phyloP scores from a whole-genome alignment of 1,140 invertebrate genomes.

The Metaphire vulgaris region DNA sequence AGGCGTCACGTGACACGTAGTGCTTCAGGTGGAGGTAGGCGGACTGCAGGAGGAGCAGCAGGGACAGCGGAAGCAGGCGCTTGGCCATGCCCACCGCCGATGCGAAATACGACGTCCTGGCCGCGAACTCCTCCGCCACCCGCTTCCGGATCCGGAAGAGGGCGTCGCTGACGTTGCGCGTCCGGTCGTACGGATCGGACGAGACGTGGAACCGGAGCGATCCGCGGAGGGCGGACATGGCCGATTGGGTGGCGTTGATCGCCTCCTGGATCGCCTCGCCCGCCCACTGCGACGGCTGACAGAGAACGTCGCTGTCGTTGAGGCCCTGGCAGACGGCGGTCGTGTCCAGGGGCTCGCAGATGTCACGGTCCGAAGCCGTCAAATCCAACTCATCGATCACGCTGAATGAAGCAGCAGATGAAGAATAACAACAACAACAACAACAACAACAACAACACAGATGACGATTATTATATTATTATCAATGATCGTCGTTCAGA shows the following conservation, averaged over 20 bases:
- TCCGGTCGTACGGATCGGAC: slow-evolving; percentile 19
- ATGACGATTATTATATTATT: too few relatives aligned
- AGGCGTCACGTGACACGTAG: slow-evolving; percentile 12
- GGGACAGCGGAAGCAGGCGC: slow-evolving; percentile 12
- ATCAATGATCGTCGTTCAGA: too few relatives aligned
- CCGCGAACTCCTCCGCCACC: neutral
- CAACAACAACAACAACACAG: too few relatives aligned
- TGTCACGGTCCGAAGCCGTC: slow-evolving; percentile 23
- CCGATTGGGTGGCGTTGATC: slow-evolving; percentile 28
- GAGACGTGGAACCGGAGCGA: slow-evolving; percentile 21
- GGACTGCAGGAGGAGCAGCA: slow-evolving; percentile 26
- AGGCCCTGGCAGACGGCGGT: slow-evolving; percentile 21
- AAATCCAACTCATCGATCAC: slow-evolving; percentile 18
- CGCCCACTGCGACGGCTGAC: slow-evolving; percentile 27
- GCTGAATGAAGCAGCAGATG: too few relatives aligned
- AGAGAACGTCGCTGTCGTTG: slow-evolving; percentile 25
- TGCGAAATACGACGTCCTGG: neutral
- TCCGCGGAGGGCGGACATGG: slow-evolving; percentile 17
- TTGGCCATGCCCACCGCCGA: neutral
- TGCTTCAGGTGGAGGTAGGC: slow-evolving; percentile 18
- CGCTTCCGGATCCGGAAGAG: neutral
- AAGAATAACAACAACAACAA: too few relatives aligned
- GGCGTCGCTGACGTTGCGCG: slow-evolving; percentile 7
- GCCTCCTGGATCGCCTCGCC: slow-evolving; percentile 30
- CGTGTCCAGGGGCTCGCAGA: slow-evolving; percentile 29